Evolutionary conservation across 2,797 vertebrate genomes (phyloP).

Genomic region (Selene dorsalis): DNA sequence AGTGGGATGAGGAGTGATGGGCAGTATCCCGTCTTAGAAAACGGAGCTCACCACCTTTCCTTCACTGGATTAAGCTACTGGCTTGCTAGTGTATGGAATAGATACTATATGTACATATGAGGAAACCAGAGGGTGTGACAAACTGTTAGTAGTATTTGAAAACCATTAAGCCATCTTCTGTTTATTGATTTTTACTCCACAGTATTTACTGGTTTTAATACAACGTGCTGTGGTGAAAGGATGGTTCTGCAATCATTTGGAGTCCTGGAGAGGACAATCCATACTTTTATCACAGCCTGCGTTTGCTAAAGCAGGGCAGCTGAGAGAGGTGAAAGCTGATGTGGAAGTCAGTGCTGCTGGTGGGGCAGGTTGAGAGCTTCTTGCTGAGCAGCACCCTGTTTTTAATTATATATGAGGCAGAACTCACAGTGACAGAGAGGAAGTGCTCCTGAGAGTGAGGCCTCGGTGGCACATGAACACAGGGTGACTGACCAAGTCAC

Average conservation of each 20-base stretch:
- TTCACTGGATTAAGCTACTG: constrained; percentile 40
- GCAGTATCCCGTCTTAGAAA: constrained; percentile 51
- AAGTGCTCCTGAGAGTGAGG: constrained; percentile 59
- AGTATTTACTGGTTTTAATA: constrained; percentile 67
- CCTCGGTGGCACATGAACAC: constrained; percentile 67
- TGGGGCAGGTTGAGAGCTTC: constrained; percentile 59
- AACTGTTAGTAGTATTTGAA: constrained; percentile 46
- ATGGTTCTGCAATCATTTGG: constrained; percentile 33
- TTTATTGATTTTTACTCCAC: constrained; percentile 58
- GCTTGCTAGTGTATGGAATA: constrained; percentile 29
- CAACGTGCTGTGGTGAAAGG: constrained; percentile 25
- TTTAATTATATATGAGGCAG: constrained; percentile 79
- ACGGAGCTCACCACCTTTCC: constrained; percentile 38
- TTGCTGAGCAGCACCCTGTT: constrained; percentile 69
- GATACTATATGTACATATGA: constrained; percentile 39
- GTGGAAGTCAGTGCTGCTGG: constrained; percentile 44
- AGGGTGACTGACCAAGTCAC: constrained; percentile 72
- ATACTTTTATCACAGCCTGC: constrained; percentile 64
- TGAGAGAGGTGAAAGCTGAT: constrained; percentile 25
- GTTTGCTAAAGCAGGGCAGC: constrained; percentile 40
- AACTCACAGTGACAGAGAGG: constrained; percentile 69
- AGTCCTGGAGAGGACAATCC: constrained; percentile 51
- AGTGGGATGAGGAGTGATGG: constrained; percentile 49
- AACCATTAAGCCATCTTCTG: constrained; percentile 46
- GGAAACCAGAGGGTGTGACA: constrained; percentile 39